These are phyloP conservation scores for Pangasius krempfi DNA, from an alignment of 2,797 vertebrate genomes.

Conservation along the genomic window DNA sequence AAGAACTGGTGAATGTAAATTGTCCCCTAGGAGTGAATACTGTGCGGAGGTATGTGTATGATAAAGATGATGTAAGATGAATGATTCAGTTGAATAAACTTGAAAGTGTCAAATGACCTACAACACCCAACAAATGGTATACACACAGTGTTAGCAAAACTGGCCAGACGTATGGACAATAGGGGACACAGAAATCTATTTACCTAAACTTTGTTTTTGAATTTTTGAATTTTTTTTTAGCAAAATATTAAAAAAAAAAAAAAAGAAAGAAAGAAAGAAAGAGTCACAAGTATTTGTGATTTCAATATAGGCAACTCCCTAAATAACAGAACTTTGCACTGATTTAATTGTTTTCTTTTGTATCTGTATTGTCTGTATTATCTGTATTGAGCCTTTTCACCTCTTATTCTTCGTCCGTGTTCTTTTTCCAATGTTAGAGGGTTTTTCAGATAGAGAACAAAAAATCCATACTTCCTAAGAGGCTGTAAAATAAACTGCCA, in stretches of 20 bases:
- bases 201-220: neutral
- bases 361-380: neutral
- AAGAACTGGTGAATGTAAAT: neutral
- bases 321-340: neutral
- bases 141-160: neutral
- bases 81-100: no score
- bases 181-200: neutral
- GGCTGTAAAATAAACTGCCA: neutral
- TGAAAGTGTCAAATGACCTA: neutral
- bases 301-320: neutral
- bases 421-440: neutral
- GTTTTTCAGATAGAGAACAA: neutral
- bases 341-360: neutral
- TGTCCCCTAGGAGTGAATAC: neutral
- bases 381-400: neutral
- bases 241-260: neutral
- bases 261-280: no score
- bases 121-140: neutral
- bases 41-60: neutral
- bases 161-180: neutral
- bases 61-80: neutral
- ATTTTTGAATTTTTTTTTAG: neutral
- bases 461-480: neutral
- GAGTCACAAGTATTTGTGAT: neutral
- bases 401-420: neutral